Evolutionary conservation across 2,113 vertebrate species (phyloP), one percentile per base, ranked within the genome.

Genomic region (Brevimyrus niger): DNA sequence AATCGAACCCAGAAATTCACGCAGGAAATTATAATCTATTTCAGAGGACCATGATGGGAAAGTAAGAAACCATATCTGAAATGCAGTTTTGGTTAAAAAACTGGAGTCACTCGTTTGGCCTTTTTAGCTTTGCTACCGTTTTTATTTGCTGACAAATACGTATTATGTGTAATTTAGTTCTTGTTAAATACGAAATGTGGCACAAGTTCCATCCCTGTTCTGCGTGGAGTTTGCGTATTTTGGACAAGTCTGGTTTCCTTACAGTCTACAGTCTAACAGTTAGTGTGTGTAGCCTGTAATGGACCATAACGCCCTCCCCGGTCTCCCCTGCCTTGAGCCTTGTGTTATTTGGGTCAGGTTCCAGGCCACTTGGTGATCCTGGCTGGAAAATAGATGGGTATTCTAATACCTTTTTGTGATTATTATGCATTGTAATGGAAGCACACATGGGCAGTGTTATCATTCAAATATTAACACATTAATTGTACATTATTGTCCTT

Each of bases 1-100:
- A 94, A 89, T 88, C 90, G 89, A 95, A n/a, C n/a, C 4, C 91
- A 23, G 91, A 92, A 31, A 38, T 2, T 11, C n/a, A 31, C 44
- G 17, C 19, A 84, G 82, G 82, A 0, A 47, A 84, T 17, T 11
- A 19, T 80, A 42, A 80, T 80, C 73, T 42, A 38, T 80, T 80
- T 38, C 35, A 19, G 35, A 42, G 1, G 35, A 42, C 7, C 73
- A 19, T 7, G 35, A 35, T 38, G 35, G 69, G 11, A 80, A 15
- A 38, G 69, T 8, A 80, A 80, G 17, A 35, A 42, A 17, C 4
- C 35, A 8, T 80, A 42, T 80, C 6, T 38, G 1, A 80, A 80
- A 17, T 80, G 35, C 61, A 69, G n/a, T 69, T 31, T 69, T 69
- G n/a, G n/a, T 65, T 65, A 3, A 2, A 58, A 58, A 58, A 58